A percentile compares a stretch with the other conserved stretches of the same genome.
Evolutionary conservation across 2,113 vertebrate genomes (phyloP).

Genomic region (Chaetodon auriga): DNA sequence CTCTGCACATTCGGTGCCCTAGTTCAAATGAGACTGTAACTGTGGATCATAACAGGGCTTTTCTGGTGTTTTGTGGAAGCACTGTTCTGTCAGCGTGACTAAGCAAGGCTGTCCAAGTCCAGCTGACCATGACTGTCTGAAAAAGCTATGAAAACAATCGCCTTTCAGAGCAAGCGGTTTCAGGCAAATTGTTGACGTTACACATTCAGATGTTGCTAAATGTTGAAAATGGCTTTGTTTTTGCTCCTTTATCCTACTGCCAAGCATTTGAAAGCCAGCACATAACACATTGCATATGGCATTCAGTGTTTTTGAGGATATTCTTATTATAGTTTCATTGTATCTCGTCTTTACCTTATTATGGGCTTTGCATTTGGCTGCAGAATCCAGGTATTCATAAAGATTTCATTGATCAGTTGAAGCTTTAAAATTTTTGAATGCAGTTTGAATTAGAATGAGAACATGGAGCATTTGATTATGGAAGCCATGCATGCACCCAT

Average conservation of each 20-base stretch:
- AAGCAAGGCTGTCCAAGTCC: slow-evolving; percentile 58
- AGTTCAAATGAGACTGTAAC: slow-evolving; percentile 61
- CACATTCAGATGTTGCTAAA: slow-evolving; percentile 48
- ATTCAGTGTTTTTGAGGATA: slow-evolving; percentile 43
- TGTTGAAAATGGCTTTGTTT: slow-evolving; percentile 40
- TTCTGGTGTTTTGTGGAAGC: slow-evolving; percentile 59
- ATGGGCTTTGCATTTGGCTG: slow-evolving; percentile 9
- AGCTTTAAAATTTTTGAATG: slow-evolving; percentile 23
- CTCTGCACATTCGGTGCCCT: slow-evolving; percentile 32
- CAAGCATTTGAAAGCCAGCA: slow-evolving; percentile 29
- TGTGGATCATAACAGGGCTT: slow-evolving; percentile 54
- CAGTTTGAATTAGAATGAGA: background rate
- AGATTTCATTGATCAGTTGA: slow-evolving; percentile 15
- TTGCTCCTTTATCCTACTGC: slow-evolving; percentile 22
- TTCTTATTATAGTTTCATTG: slow-evolving; percentile 66
- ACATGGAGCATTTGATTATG: background rate
- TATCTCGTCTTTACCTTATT: slow-evolving; percentile 45
- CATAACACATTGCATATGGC: slow-evolving; percentile 34
- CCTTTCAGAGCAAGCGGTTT: slow-evolving; percentile 41
- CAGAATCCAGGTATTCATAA: slow-evolving; percentile 8
- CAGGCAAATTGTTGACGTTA: slow-evolving; percentile 28
- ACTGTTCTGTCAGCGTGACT: slow-evolving; percentile 65
- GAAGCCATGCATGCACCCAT: background rate
- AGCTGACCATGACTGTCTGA: slow-evolving; percentile 58
- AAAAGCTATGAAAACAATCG: slow-evolving; percentile 40